Conservation (phyloP, 1,140 invertebrate species). For the Dolichoris vasculosae region DNA sequence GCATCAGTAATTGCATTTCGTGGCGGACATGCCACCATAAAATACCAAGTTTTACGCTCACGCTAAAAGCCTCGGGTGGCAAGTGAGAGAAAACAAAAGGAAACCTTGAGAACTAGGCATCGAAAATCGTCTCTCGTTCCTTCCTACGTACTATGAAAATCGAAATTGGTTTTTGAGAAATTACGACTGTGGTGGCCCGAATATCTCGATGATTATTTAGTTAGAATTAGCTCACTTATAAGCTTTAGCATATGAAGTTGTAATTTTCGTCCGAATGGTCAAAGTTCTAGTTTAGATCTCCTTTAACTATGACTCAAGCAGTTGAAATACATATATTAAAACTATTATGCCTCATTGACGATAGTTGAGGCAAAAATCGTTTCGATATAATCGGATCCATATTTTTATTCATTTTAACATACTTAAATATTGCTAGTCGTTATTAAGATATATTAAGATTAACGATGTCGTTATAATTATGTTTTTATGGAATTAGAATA, state of each 20-base stretch:
- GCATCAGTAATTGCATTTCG: slow-evolving; percentile 49
- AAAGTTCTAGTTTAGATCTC: not conserved
- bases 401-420: no score
- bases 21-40: slow-evolving; percentile 27
- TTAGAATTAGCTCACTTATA: not conserved
- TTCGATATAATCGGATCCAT: no score
- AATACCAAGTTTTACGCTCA: slow-evolving; percentile 47
- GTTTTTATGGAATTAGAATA: no score
- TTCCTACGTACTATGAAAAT: not conserved
- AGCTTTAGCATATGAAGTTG: not conserved
- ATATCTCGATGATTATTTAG: slow-evolving; percentile 28
- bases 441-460: no score
- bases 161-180: not conserved
- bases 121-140: not conserved
- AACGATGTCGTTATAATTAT: no score
- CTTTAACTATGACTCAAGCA: not conserved
- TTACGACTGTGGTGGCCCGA: not conserved
- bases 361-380: not conserved
- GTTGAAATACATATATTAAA: not conserved
- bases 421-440: no score
- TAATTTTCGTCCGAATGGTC: slow-evolving; percentile 27
- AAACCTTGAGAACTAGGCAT: not conserved
- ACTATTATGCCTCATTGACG: not conserved
- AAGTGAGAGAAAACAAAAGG: slow-evolving; percentile 33
- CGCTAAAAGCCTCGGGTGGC: slow-evolving; percentile 45